Base-by-base conservation (phyloP, 2,888 invertebrate genomes). In the Eupithecia subfuscata region DNA sequence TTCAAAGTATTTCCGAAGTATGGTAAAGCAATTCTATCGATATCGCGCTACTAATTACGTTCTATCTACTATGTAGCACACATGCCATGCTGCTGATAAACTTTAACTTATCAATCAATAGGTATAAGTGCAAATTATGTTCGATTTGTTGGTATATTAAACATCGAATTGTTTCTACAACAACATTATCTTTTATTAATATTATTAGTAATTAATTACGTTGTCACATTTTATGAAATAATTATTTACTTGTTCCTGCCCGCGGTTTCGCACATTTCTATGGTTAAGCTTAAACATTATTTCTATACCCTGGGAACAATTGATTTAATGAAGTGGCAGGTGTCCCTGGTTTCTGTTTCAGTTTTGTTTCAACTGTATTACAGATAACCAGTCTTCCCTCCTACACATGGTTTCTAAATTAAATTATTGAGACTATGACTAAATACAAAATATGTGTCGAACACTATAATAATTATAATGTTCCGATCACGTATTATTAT, bases 91-190 rank as follows among this genome's bases (percentile, higher is more conserved):
- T 16, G 64, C 64, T 64, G 64, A 64, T 64, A 34, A 64, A 34
- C 63, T 18, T 3, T 34, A 34, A 9, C 64, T 64, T 64, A 64
- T 64, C 64, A 34, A 64, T 64, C 64, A 34, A 34, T 63, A 63
- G 14, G 64, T 34, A 18, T 16, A 60, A 60, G 5, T 25, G 60
- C 25, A 56, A 30, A 30, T 63, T 63, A 18, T 16, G 63, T 16
- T 64, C 3, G 34, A 34, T 64, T 64, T 34, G 34, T 64, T 64
- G 34, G 30, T 34, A 16, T 64, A 34, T 12, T 64, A 64, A 30
- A 34, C 64, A 64, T 64, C 18, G 9, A 34, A 34, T 64, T 34
- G 64, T 16, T 16, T 63, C 14, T 8, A 64, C 64, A 34, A 18
- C 64, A 56, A 22, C 9, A 56, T 56, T 22, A 52, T 52, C 52